Evolutionary conservation across 2,113 vertebrate genomes (phyloP), one percentile per base, ranked within the genome.

Genomic region (Sylvietta virens): DNA sequence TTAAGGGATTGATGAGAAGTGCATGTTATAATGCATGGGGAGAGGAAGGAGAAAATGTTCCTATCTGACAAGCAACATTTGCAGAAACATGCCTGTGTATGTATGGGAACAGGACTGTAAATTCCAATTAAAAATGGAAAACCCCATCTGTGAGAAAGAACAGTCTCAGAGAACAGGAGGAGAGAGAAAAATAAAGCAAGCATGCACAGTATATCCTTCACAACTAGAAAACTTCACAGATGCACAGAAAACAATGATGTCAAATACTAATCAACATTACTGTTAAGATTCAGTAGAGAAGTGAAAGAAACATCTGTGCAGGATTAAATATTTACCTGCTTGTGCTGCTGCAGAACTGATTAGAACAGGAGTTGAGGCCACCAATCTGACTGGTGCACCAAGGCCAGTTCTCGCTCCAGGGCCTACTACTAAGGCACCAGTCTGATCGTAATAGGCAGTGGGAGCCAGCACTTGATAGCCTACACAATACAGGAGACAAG

Each of bases 361-460:
- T 78, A 99, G 98, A 76, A 99, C 99, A 90, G 99, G 99, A 44
- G 99, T 98, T 66, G 99, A 98, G 86, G 98, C 99, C 97, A 99
- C 99, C 73, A 99, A 97, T 74, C 99, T 98, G 94, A 99, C 98
- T 37, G 99, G 99, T 73, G 98, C 98, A 47, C 99, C 98, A 44
- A 99, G 98, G 81, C 99, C 98, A 69, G 98, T 98, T 90, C 99
- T 98, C 7, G 98, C 98, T 94, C 99, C 98, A 66, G 99, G 99
- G 80, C 99, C 99, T 98, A 99, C 98, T 91, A 99, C 99, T 91
- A 99, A 98, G 93, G 99, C 98, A 95, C 99, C 99, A 69, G 97
- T 99, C 98, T 99, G 99, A 98, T 99, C 99, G 1, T 99, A 99
- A 98, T 99, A 99, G 86, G 99, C 99, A 92, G 99, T 99, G 85